A percentile compares a stretch with the other conserved stretches of the same genome.
phyloP scores from a whole-genome alignment of 2,113 vertebrate genomes.

The Microcebus jonahi region DNA sequence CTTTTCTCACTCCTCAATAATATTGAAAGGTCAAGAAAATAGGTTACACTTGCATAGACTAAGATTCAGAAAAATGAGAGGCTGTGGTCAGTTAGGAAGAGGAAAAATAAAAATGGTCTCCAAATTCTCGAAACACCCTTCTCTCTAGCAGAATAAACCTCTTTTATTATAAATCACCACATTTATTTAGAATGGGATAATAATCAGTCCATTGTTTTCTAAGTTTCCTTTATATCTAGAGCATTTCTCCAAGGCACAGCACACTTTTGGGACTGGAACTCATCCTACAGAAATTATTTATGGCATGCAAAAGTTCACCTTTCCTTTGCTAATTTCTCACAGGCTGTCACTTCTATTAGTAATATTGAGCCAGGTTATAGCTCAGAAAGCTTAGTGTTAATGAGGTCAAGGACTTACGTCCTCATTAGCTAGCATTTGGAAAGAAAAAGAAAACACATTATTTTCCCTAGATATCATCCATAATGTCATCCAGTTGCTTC shows the following conservation, averaged over 20 bases:
- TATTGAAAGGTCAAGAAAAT: background rate
- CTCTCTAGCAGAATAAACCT: background rate
- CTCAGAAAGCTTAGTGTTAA: slow-evolving; percentile 48
- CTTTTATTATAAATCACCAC: background rate
- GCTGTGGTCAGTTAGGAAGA: background rate
- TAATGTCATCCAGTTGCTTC: background rate
- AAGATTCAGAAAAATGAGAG: background rate
- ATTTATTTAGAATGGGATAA: background rate
- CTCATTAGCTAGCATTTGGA: slow-evolving; percentile 15
- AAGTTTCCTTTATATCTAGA: background rate
- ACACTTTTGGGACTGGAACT: background rate
- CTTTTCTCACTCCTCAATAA: background rate
- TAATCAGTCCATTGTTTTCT: background rate
- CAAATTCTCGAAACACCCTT: background rate
- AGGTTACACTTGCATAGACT: background rate
- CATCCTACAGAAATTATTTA: slow-evolving; percentile 54
- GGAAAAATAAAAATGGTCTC: background rate
- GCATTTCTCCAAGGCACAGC: background rate
- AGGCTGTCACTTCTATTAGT: slow-evolving; percentile 50
- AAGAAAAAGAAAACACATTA: background rate
- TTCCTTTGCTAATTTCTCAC: slow-evolving; percentile 23
- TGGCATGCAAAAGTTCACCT: slow-evolving; percentile 35
- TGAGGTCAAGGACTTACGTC: background rate
- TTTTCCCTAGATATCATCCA: background rate
- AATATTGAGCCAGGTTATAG: background rate